Evolutionary conservation across 2,888 invertebrate species (phyloP).

Genomic region (Eremobia ochroleuca): DNA sequence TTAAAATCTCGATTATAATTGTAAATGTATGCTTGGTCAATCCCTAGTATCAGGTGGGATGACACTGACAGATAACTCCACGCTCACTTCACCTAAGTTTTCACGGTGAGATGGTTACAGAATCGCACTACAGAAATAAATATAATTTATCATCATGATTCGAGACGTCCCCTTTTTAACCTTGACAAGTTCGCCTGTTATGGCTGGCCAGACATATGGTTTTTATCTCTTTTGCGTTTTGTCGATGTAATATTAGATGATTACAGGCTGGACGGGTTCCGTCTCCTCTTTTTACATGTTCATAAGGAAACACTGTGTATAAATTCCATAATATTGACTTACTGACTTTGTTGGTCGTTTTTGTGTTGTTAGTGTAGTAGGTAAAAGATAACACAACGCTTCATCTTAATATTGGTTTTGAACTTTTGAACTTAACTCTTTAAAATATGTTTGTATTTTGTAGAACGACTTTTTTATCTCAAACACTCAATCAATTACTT

Average conservation of each 20-base stretch:
- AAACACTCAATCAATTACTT: background rate
- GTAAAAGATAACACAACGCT: background rate
- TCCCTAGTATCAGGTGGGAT: no score
- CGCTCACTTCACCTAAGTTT: no score
- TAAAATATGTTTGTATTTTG: background rate
- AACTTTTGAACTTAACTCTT: background rate
- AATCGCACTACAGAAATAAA: no score
- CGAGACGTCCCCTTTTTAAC: background rate
- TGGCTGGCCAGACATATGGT: background rate
- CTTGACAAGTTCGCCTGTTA: background rate
- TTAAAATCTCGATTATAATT: no score
- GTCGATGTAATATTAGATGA: background rate
- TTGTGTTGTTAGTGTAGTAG: background rate
- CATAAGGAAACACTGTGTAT: constrained; percentile 16
- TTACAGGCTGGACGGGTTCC: background rate
- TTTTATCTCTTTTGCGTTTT: constrained; percentile 12
- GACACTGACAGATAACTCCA: no score
- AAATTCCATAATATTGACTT: background rate
- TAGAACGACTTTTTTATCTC: background rate
- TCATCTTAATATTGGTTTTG: background rate
- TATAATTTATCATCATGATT: background rate
- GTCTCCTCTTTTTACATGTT: constrained; percentile 9
- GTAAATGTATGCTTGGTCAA: no score
- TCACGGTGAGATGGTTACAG: no score
- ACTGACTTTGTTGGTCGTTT: background rate